Percentiles rank a stretch among this genome's conserved stretches.
These are phyloP conservation scores for Gymnocypris eckloni DNA, from an alignment of 2,797 vertebrate species.

Conservation along the genomic window DNA sequence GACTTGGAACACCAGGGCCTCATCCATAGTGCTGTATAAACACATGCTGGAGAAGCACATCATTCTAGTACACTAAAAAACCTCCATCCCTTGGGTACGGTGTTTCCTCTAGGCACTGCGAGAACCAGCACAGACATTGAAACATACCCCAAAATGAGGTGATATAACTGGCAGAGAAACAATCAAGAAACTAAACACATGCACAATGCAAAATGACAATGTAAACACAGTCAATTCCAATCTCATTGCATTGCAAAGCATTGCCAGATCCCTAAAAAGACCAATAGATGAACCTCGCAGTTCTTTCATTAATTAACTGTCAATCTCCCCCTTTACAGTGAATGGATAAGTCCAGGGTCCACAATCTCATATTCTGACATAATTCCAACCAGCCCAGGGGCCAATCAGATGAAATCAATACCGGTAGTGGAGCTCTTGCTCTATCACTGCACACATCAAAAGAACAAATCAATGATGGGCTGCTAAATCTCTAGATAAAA, in stretches of 20 bases:
- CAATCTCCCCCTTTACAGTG: conserved; percentile 1
- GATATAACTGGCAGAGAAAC: conserved; percentile 52
- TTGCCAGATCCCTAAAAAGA: neutral
- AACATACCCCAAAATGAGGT: conserved; percentile 31
- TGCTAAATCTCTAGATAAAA: neutral
- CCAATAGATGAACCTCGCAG: neutral
- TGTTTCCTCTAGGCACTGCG: conserved; percentile 1
- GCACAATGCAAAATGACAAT: too few relatives aligned
- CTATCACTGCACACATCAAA: conserved; percentile 31
- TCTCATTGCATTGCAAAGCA: conserved; percentile 18
- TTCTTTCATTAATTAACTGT: conserved; percentile 14
- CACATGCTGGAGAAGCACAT: conserved; percentile 1
- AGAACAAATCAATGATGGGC: conserved; percentile 35
- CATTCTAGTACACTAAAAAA: neutral
- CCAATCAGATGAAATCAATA: conserved; percentile 72
- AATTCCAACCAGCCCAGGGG: conserved; percentile 43
- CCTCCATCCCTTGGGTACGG: neutral
- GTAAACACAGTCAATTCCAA: conserved; percentile 50
- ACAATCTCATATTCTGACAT: conserved; percentile 54
- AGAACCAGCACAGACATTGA: conserved; percentile 25
- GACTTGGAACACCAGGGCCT: conserved; percentile 38
- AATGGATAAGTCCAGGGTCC: conserved; percentile 52
- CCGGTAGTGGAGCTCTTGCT: conserved; percentile 56
- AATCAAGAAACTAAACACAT: conserved; percentile 45
- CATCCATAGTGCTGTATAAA: conserved; percentile 32